phyloP scores from a whole-genome alignment of 2,113 vertebrate species.

The Haemorhous mexicanus region DNA sequence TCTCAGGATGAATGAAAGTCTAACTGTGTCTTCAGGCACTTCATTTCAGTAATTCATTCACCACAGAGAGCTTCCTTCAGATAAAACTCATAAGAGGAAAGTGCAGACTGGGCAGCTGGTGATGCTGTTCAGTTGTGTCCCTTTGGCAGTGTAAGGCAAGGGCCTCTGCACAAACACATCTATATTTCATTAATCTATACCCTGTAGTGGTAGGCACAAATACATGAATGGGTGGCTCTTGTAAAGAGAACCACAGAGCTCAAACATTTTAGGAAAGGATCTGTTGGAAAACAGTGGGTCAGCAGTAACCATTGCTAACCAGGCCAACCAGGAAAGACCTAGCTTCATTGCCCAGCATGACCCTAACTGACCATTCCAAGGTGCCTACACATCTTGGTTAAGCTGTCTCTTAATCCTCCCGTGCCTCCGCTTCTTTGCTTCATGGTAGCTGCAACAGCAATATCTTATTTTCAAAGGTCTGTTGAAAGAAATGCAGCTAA shows the following conservation, averaged over 20 bases:
- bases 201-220: accelerated
- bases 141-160: accelerated
- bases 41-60: conserved; percentile 34
- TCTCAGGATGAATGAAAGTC: background rate
- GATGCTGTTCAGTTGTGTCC: background rate
- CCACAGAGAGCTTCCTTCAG: background rate
- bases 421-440: background rate
- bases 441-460: background rate
- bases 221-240: accelerated
- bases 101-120: background rate
- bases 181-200: background rate
- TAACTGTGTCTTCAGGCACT: conserved; percentile 1
- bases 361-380: background rate
- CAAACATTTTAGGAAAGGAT: background rate
- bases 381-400: background rate
- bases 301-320: background rate
- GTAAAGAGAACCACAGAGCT: background rate
- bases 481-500: background rate
- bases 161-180: background rate
- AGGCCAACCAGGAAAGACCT: background rate
- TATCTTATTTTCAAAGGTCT: background rate
- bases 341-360: background rate
- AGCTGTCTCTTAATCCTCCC: background rate
- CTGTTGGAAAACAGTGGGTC: background rate
- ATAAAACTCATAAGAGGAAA: background rate